Conservation (phyloP, 92 coral and sea anemone genomes). For the Micromussa lordhowensis region DNA sequence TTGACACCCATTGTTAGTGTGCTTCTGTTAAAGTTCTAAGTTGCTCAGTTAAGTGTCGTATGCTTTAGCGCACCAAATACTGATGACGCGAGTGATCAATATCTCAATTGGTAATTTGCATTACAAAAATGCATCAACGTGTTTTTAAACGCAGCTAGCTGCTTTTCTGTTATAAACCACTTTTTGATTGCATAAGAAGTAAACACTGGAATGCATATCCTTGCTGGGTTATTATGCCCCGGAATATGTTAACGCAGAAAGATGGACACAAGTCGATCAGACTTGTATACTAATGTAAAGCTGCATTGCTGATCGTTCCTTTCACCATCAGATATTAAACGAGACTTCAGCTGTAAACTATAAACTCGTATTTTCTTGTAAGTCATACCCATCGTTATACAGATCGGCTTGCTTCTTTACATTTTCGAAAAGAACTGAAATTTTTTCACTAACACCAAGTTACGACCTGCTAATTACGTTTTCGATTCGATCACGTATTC, state of each 20-base stretch:
- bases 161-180: background rate
- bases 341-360: background rate
- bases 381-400: background rate
- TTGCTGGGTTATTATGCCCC: background rate
- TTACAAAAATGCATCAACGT: background rate
- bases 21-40: too few relatives aligned
- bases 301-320: background rate
- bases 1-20: too few relatives aligned
- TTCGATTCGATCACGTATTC: background rate
- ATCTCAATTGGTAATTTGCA: constrained; percentile 16
- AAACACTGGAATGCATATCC: background rate
- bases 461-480: background rate
- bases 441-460: too few relatives aligned
- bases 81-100: background rate
- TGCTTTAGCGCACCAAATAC: background rate
- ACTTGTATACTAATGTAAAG: background rate
- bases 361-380: background rate
- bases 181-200: background rate
- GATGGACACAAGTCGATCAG: background rate
- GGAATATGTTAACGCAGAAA: background rate
- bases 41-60: too few relatives aligned
- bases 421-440: background rate
- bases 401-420: background rate
- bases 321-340: background rate
- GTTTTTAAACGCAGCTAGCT: background rate